Conservation (phyloP, 2,888 invertebrate species). For the Odontocerum albicorne region DNA sequence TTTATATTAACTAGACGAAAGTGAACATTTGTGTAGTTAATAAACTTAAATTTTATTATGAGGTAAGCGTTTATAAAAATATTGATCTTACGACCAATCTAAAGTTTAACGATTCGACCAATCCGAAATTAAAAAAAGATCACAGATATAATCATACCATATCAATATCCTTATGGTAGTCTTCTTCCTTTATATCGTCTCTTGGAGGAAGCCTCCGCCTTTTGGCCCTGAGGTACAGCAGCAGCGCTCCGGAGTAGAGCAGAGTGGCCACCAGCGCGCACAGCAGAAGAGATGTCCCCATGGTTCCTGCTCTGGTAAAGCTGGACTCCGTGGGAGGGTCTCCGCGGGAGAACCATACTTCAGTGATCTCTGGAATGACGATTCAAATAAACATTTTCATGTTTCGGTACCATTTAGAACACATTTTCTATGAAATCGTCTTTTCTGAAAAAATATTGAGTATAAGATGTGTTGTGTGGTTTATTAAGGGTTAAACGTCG, state of each 20-base stretch:
- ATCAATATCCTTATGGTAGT: background rate
- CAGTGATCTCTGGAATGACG: conserved; percentile 28
- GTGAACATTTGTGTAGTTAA: too few species aligned
- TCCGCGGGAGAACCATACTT: conserved; percentile 36
- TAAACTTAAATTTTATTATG: too few species aligned
- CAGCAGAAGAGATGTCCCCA: conserved; percentile 22
- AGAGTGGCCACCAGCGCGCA: conserved; percentile 24
- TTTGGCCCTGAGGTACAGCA: conserved; percentile 22
- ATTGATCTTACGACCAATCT: too few species aligned
- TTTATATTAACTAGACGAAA: too few species aligned
- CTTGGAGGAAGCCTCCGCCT: background rate
- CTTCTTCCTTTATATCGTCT: background rate
- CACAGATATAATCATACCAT: conserved; percentile 8
- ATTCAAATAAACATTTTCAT: too few species aligned
- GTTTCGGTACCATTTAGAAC: too few species aligned
- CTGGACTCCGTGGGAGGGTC: conserved; percentile 37
- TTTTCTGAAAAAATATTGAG: too few species aligned
- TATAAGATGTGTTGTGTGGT: too few species aligned
- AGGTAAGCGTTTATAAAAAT: too few species aligned
- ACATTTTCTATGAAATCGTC: too few species aligned
- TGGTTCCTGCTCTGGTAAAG: conserved; percentile 42
- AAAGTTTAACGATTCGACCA: background rate
- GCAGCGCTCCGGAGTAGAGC: conserved; percentile 19
- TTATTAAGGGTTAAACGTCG: too few species aligned
- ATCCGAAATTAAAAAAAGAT: background rate